phyloP scores from a whole-genome alignment of 2,113 vertebrate genomes.

The Pterophyllum scalare region DNA sequence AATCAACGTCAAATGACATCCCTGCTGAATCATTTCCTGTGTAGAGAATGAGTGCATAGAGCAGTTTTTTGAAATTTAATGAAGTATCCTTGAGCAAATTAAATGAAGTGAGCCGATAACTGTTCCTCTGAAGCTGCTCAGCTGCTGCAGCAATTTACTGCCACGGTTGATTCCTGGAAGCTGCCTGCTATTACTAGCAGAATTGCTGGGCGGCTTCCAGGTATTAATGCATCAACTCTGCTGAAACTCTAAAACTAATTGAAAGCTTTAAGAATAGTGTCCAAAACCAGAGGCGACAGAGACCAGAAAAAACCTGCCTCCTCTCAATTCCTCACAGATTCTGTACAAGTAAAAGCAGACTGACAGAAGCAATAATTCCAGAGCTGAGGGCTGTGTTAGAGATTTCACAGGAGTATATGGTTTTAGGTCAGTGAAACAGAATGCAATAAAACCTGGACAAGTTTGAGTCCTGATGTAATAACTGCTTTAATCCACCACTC shows the following conservation, averaged over 20 bases:
- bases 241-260: not conserved
- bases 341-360: not conserved
- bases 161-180: constrained; percentile 31
- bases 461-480: constrained; percentile 12
- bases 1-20: constrained; percentile 9
- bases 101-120: constrained; percentile 41
- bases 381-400: not conserved
- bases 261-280: not conserved
- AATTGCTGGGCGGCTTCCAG: constrained; percentile 8
- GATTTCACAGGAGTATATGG: not conserved
- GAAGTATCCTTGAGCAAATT: constrained; percentile 45
- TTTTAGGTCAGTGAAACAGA: not conserved
- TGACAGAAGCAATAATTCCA: not conserved
- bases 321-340: not conserved
- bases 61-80: constrained; percentile 21
- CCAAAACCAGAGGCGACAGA: not conserved
- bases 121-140: constrained; percentile 14
- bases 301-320: not conserved
- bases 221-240: constrained; percentile 5
- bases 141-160: constrained; percentile 32
- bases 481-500: constrained; percentile 27
- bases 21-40: not conserved
- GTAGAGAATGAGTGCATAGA: constrained; percentile 7
- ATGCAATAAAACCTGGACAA: constrained; percentile 11
- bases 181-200: constrained; percentile 1